These are phyloP conservation scores for Okapia johnstoni DNA, from an alignment of 2,113 vertebrate species.

Conservation along the genomic window DNA sequence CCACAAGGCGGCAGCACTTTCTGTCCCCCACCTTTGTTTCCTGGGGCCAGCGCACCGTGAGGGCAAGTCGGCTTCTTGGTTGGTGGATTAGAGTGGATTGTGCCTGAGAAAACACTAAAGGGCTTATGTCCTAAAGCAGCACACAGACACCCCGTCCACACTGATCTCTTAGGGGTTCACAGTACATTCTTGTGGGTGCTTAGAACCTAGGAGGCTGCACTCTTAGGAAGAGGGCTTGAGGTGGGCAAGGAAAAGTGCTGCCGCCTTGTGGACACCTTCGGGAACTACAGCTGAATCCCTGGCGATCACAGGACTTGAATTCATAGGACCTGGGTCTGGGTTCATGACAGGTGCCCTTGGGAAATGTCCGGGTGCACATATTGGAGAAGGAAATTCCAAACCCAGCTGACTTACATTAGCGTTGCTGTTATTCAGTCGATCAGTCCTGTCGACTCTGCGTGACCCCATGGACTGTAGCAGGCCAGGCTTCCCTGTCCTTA, in stretches of 20 bases:
- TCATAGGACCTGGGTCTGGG: background rate
- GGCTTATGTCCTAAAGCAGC: background rate
- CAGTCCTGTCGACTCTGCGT: background rate
- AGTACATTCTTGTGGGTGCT: background rate
- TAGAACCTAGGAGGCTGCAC: background rate
- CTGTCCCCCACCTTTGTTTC: background rate
- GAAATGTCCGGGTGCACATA: background rate
- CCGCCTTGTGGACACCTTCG: background rate
- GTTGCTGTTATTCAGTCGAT: background rate
- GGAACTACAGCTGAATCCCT: background rate
- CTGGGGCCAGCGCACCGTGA: background rate
- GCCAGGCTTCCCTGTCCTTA: background rate
- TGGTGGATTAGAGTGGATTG: background rate
- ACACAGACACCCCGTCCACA: background rate
- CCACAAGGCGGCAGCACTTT: background rate
- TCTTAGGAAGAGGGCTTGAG: background rate
- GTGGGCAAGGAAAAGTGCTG: background rate
- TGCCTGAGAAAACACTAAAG: background rate
- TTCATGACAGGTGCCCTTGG: background rate
- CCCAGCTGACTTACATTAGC: background rate
- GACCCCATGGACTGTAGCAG: background rate
- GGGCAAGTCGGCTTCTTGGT: background rate
- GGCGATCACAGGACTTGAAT: background rate
- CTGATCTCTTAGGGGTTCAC: background rate
- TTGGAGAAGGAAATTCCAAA: background rate